These are phyloP conservation scores for Siniperca obscura DNA, from an alignment of 2,797 vertebrate species.

Conservation along the genomic window DNA sequence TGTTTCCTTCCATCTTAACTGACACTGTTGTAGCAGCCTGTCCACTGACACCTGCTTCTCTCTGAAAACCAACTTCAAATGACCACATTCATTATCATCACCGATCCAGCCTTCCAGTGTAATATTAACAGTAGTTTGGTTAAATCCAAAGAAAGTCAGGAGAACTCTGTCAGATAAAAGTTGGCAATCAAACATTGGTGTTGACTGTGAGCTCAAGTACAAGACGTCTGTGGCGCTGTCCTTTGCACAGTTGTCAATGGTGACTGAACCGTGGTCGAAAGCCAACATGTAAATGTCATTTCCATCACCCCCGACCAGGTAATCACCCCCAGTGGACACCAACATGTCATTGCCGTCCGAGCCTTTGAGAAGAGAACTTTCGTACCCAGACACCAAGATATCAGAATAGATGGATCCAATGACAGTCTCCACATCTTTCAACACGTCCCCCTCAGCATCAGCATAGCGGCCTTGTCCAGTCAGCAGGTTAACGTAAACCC, in stretches of 20 bases:
- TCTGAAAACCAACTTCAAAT: conserved; percentile 34
- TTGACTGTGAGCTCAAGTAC: conserved; percentile 40
- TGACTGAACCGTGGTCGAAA: conserved; percentile 58
- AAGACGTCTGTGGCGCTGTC: conserved; percentile 59
- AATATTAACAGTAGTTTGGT: not conserved
- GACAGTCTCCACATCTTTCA: conserved; percentile 74
- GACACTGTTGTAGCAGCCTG: conserved; percentile 1
- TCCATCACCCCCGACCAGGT: conserved; percentile 73
- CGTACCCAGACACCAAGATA: conserved; percentile 68
- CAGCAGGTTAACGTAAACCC: conserved; percentile 75
- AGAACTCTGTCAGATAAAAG: not conserved
- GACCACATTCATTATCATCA: conserved; percentile 32
- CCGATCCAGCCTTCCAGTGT: conserved; percentile 25
- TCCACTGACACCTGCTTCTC: not conserved
- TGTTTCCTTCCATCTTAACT: not conserved
- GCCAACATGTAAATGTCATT: conserved; percentile 69
- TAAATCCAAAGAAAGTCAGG: conserved; percentile 29
- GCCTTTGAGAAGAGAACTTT: conserved; percentile 70
- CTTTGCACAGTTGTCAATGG: conserved; percentile 67
- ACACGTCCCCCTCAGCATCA: conserved; percentile 74
- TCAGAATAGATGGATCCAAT: conserved; percentile 74
- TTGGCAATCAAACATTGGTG: not conserved
- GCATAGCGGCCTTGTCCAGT: conserved; percentile 65
- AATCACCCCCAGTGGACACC: conserved; percentile 67
- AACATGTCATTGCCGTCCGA: conserved; percentile 70